These are phyloP conservation scores for Thalassophryne amazonica DNA, from an alignment of 2,797 vertebrate species.

Conservation along the genomic window DNA sequence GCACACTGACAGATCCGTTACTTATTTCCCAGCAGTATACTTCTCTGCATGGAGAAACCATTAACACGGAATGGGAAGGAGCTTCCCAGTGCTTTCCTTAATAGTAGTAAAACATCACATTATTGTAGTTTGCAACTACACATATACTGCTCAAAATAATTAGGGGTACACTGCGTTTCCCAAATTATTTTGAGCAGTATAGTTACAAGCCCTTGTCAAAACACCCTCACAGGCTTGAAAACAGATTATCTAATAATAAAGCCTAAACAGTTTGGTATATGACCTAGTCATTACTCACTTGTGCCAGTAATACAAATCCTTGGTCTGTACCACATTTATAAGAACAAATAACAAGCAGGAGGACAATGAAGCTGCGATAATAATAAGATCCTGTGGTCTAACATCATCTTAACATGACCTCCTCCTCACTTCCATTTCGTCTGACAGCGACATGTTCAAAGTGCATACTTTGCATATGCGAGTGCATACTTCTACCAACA, in stretches of 20 bases:
- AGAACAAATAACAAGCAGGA: constrained; percentile 5
- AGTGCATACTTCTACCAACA: too few relatives aligned
- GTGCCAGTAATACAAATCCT: constrained; percentile 27
- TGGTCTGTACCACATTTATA: not conserved
- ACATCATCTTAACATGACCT: not conserved
- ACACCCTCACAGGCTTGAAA: constrained; percentile 15
- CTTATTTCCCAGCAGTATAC: constrained; percentile 56
- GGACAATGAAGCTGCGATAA: not conserved
- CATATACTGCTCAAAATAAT: too few relatives aligned
- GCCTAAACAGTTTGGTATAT: not conserved
- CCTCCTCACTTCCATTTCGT: not conserved
- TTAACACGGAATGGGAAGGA: constrained; percentile 23
- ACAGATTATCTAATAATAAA: constrained; percentile 1
- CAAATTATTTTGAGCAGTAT: too few relatives aligned
- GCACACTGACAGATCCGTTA: constrained; percentile 29
- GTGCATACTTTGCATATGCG: too few relatives aligned
- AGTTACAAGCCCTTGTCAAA: constrained; percentile 36
- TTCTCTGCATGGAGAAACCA: constrained; percentile 38
- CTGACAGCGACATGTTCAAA: too few relatives aligned
- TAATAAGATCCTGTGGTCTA: not conserved
- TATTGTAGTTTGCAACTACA: constrained; percentile 1
- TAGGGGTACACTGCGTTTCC: too few relatives aligned
- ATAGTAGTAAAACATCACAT: not conserved
- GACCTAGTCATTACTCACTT: constrained; percentile 23
- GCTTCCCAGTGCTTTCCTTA: constrained; percentile 17